These are phyloP conservation scores for Corythoichthys haematopterus DNA, from an alignment of 2,113 vertebrate genomes.

Conservation along the genomic window DNA sequence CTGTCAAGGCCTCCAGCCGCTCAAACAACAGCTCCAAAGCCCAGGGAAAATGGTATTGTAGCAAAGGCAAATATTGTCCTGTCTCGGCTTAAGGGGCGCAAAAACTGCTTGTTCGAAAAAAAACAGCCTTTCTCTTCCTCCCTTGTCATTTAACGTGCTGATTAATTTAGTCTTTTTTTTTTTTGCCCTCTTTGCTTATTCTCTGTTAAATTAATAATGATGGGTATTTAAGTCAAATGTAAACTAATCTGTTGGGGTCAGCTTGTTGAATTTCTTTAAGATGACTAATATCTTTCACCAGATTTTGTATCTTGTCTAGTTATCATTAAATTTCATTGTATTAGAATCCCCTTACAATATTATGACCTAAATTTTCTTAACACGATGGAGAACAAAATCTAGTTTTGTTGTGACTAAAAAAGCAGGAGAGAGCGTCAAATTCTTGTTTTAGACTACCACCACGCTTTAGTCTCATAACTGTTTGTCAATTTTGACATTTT, in stretches of 20 bases:
- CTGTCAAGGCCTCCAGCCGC: constrained; percentile 80
- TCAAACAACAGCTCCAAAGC: constrained; percentile 86
- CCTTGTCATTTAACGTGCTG: neutral
- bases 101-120: constrained; percentile 79
- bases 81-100: constrained; percentile 81
- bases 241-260: neutral
- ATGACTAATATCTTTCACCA: neutral
- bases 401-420: too few species aligned
- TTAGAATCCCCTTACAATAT: too few species aligned
- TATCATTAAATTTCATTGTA: too few species aligned
- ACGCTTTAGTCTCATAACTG: too few species aligned
- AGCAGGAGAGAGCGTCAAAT: too few species aligned
- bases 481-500: too few species aligned
- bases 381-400: too few species aligned
- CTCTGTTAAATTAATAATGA: neutral
- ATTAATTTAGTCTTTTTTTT: neutral
- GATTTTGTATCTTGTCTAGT: neutral
- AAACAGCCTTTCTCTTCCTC: constrained; percentile 59
- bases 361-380: too few species aligned
- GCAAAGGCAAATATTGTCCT: constrained; percentile 93
- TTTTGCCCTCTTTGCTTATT: neutral
- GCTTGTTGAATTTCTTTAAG: neutral
- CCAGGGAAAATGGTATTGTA: constrained; percentile 94
- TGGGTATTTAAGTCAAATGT: neutral
- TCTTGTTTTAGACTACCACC: too few species aligned